phyloP scores from a whole-genome alignment of 2,113 vertebrate genomes.

The Cryptomyrus ogoouensis region DNA sequence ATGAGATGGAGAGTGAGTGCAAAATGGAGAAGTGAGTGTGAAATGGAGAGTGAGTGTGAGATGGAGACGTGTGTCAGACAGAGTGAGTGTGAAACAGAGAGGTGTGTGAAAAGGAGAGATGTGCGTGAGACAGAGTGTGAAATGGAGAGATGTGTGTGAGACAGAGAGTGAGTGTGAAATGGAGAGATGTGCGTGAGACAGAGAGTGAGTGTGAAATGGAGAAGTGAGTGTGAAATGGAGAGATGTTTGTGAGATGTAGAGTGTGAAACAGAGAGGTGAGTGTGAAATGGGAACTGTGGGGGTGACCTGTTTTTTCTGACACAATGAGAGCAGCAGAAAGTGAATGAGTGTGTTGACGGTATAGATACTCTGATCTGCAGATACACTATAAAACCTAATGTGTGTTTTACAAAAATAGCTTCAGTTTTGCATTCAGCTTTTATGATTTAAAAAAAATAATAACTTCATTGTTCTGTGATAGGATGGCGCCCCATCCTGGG shows the following conservation, averaged over 20 bases:
- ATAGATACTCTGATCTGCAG: neutral
- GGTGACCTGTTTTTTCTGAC: slow-evolving; percentile 62
- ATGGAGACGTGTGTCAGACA: no score
- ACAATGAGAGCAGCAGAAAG: slow-evolving; percentile 59
- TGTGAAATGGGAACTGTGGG: slow-evolving; percentile 4
- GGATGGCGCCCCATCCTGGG: neutral
- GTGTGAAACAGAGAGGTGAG: slow-evolving; percentile 30
- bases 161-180: no score
- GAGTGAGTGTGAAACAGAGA: slow-evolving; percentile 29
- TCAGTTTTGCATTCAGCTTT: neutral
- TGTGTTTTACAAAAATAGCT: neutral
- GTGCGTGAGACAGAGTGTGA: no score
- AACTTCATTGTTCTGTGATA: neutral
- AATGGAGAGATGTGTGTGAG: no score
- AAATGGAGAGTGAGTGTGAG: neutral
- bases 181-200: no score
- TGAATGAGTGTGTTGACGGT: neutral
- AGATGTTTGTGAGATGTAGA: slow-evolving; percentile 26
- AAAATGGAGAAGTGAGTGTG: neutral
- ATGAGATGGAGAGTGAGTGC: neutral
- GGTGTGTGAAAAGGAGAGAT: no score
- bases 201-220: no score
- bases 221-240: neutral
- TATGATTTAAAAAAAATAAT: neutral
- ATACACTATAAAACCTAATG: neutral